phyloP scores from a whole-genome alignment of 2,888 invertebrate species.

The Gibbula magus region DNA sequence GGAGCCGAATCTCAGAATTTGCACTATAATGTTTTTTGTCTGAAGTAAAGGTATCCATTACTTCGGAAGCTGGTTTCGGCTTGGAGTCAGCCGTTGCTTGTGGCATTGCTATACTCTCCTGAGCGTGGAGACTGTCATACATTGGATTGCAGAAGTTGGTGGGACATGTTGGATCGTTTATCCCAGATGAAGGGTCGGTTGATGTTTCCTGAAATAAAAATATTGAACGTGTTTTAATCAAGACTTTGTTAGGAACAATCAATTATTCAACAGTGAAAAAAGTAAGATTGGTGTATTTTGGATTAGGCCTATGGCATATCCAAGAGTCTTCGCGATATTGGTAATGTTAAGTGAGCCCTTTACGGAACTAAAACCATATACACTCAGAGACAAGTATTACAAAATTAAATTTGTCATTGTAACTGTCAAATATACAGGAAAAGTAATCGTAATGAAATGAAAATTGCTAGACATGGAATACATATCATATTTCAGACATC shows the following conservation, averaged over 20 bases:
- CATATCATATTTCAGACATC: too few relatives aligned
- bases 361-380: too few relatives aligned
- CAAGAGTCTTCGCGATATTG: too few relatives aligned
- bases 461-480: too few relatives aligned
- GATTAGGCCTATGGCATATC: too few relatives aligned
- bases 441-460: too few relatives aligned
- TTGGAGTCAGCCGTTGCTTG: not conserved
- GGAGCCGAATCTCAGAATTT: slow-evolving; percentile 18
- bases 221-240: not conserved
- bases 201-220: slow-evolving; percentile 18
- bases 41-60: not conserved
- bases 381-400: too few relatives aligned
- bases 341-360: too few relatives aligned
- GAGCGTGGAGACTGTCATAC: slow-evolving; percentile 58
- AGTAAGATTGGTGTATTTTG: too few relatives aligned
- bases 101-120: slow-evolving; percentile 19
- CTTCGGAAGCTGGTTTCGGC: not conserved
- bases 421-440: too few relatives aligned
- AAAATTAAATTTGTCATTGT: too few relatives aligned
- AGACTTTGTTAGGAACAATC: not conserved
- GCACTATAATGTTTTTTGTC: slow-evolving; percentile 12
- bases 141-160: slow-evolving; percentile 70
- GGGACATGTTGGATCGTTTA: slow-evolving; percentile 35
- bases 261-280: not conserved
- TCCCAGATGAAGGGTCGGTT: not conserved